These are phyloP conservation scores for Manduca sexta DNA, from an alignment of 1,140 invertebrate species.

Conservation along the genomic window DNA sequence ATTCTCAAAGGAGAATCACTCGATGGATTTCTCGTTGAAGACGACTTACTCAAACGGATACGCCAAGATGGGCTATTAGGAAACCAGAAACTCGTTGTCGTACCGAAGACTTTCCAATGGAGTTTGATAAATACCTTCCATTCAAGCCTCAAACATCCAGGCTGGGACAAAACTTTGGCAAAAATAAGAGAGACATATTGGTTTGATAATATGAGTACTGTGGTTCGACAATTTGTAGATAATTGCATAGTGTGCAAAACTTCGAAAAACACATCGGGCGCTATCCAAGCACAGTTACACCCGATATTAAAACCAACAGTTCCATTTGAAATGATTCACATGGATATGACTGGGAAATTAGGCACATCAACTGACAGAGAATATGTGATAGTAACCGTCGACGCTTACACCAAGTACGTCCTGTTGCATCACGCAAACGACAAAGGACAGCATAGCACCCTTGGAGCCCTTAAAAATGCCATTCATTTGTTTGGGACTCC, in stretches of 20 bases:
- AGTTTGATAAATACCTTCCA: slow-evolving; percentile 32
- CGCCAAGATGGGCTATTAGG: slow-evolving; percentile 8
- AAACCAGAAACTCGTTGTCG: slow-evolving; percentile 7
- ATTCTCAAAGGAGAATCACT: background rate
- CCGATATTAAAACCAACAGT: slow-evolving; percentile 31
- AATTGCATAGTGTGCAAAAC: too few species aligned
- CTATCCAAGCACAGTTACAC: slow-evolving; percentile 25
- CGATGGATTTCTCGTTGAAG: slow-evolving; percentile 1
- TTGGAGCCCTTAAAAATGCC: slow-evolving; percentile 18
- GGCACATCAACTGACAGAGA: slow-evolving; percentile 19
- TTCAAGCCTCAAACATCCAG: background rate
- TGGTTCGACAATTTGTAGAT: too few species aligned
- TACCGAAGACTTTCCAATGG: slow-evolving; percentile 26
- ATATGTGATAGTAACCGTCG: slow-evolving; percentile 38
- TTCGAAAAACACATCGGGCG: slow-evolving; percentile 14
- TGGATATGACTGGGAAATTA: slow-evolving; percentile 38
- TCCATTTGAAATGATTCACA: slow-evolving; percentile 26
- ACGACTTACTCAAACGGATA: slow-evolving; percentile 6
- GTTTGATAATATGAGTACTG: slow-evolving; percentile 7
- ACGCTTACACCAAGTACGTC: slow-evolving; percentile 41
- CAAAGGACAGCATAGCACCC: slow-evolving; percentile 17
- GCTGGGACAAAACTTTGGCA: slow-evolving; percentile 27
- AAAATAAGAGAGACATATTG: slow-evolving; percentile 28
- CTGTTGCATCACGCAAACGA: slow-evolving; percentile 17
- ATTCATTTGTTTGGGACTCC: slow-evolving; percentile 32